Percentiles rank a stretch among this genome's conserved stretches.
These are phyloP conservation scores for Saguinus midas DNA, from an alignment of 2,113 vertebrate genomes.

Conservation along the genomic window DNA sequence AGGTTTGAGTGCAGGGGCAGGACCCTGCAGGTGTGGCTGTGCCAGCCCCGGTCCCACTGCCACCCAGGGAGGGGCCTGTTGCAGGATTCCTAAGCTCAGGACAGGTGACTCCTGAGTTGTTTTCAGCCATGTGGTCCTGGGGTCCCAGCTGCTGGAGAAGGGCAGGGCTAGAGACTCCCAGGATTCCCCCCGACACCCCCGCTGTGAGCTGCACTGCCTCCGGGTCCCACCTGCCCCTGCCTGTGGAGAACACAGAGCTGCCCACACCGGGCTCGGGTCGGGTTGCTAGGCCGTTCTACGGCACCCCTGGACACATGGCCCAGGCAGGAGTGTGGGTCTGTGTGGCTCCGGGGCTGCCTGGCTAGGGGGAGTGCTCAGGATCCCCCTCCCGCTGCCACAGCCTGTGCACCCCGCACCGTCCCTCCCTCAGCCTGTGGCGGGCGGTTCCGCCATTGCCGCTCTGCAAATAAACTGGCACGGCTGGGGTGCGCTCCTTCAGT, in stretches of 20 bases:
- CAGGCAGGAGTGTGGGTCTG: rapidly evolving
- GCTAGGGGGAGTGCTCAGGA: not conserved
- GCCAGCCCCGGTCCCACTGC: too few species aligned
- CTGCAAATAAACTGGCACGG: slow-evolving; percentile 72
- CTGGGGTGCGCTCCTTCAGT: slow-evolving; percentile 80
- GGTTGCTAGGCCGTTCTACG: not conserved
- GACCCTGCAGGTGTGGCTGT: not conserved
- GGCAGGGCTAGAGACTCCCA: not conserved
- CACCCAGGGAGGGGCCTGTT: not conserved
- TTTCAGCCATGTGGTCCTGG: not conserved
- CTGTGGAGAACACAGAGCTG: rapidly evolving
- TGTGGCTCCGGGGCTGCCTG: slow-evolving; percentile 58
- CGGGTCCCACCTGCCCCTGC: not conserved
- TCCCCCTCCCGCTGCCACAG: not conserved
- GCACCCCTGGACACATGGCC: not conserved
- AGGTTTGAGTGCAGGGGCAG: not conserved
- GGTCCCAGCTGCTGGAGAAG: too few species aligned
- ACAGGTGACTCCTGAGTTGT: not conserved
- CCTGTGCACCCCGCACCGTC: too few species aligned
- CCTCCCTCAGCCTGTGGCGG: slow-evolving; percentile 68
- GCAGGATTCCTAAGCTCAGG: not conserved
- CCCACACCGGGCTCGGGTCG: not conserved
- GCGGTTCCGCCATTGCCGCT: slow-evolving; percentile 71
- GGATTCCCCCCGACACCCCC: too few species aligned
- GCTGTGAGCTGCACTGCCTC: too few species aligned